Percentiles rank a stretch among this genome's conserved stretches.
Evolutionary conservation across 1,140 invertebrate genomes (phyloP).

Genomic region (Sesamia nonagrioides): DNA sequence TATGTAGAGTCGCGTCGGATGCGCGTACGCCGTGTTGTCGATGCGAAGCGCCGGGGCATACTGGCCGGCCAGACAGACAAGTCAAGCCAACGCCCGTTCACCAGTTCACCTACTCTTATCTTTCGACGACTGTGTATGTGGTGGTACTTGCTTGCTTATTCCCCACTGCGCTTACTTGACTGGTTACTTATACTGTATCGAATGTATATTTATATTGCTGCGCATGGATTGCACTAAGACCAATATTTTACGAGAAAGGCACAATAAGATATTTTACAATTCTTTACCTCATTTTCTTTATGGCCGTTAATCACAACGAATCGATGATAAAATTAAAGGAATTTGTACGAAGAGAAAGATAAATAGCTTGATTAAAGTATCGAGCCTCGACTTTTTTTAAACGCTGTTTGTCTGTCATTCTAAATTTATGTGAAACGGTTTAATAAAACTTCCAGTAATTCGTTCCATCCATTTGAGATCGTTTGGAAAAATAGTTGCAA

Average conservation of each 20-base stretch:
- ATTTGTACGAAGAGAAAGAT: conserved; percentile 44
- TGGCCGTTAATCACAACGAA: conserved; percentile 33
- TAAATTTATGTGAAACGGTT: conserved; percentile 12
- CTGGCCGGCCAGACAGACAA: conserved; percentile 66
- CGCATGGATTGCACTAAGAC: conserved; percentile 14
- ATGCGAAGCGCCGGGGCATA: conserved; percentile 75
- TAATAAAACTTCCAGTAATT: conserved; percentile 7
- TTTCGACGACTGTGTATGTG: conserved; percentile 66
- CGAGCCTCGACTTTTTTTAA: conserved; percentile 25
- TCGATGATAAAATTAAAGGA: conserved; percentile 48
- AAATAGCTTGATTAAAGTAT: conserved; percentile 46
- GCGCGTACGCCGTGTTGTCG: conserved; percentile 77
- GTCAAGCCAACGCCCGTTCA: conserved; percentile 74
- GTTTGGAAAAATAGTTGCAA: neutral
- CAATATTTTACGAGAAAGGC: conserved; percentile 27
- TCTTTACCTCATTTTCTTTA: conserved; percentile 42
- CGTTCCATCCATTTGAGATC: neutral
- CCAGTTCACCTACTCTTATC: conserved; percentile 80
- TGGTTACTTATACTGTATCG: conserved; percentile 60
- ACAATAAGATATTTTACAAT: conserved; percentile 42
- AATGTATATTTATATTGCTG: conserved; percentile 52
- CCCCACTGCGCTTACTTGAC: conserved; percentile 64
- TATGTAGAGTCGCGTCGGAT: conserved; percentile 48
- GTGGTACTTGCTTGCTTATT: conserved; percentile 63
- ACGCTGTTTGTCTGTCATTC: neutral